These are phyloP conservation scores for Argyrosomus japonicus DNA, from an alignment of 2,113 vertebrate species.

Conservation along the genomic window DNA sequence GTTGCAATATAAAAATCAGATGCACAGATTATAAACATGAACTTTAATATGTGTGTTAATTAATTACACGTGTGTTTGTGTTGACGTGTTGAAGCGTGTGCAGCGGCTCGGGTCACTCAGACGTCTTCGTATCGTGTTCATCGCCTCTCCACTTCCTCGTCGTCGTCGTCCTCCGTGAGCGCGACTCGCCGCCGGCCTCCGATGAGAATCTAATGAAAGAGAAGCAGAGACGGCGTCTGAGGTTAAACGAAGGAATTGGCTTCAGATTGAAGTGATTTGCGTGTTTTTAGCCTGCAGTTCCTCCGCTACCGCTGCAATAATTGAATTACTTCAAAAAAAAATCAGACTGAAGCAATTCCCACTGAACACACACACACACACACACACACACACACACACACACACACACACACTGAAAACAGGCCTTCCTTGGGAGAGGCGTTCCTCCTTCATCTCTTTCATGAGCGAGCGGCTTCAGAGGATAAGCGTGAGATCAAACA, in stretches of 20 bases:
- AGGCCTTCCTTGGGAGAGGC: conserved; percentile 46
- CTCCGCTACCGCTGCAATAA: conserved; percentile 58
- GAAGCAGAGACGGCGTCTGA: conserved; percentile 44
- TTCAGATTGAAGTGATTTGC: conserved; percentile 77
- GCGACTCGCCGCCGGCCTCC: conserved; percentile 34
- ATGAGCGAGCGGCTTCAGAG: conserved; percentile 61
- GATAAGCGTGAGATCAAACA: conserved; percentile 78
- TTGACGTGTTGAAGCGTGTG: neutral
- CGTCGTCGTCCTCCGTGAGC: conserved; percentile 32
- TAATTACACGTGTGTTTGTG: no score
- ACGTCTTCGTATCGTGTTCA: conserved; percentile 32
- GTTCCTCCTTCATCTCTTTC: conserved; percentile 69
- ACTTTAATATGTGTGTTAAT: no score
- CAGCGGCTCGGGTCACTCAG: neutral
- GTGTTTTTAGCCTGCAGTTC: conserved; percentile 72
- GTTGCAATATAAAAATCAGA: no score
- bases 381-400: conserved; percentile 17
- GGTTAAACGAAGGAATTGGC: conserved; percentile 75
- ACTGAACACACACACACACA: conserved; percentile 14
- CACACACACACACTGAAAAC: conserved; percentile 10
- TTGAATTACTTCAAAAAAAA: conserved; percentile 74
- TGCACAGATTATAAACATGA: no score
- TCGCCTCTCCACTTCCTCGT: conserved; percentile 35
- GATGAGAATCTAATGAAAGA: conserved; percentile 68
- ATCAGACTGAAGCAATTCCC: conserved; percentile 58